A percentile compares a stretch with the other conserved stretches of the same genome.
These are phyloP conservation scores for Parascotia fuliginaria DNA, from an alignment of 2,888 invertebrate species.

Conservation along the genomic window DNA sequence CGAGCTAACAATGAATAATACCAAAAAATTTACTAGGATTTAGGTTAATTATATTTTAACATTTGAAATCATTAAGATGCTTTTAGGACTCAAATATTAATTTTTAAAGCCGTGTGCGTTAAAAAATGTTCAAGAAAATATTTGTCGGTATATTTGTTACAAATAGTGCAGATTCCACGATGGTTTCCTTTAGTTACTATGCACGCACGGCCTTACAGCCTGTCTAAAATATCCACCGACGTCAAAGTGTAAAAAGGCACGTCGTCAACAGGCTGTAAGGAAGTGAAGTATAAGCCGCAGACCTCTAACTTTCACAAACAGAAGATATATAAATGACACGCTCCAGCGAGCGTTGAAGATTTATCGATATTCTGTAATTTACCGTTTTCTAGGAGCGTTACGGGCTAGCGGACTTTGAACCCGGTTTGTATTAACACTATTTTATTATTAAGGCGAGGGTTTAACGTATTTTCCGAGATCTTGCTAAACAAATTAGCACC, in stretches of 20 bases:
- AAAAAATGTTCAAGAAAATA: no score
- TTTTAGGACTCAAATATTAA: not conserved
- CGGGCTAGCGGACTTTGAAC: slow-evolving; percentile 14
- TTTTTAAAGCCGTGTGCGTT: not conserved
- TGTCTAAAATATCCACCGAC: slow-evolving; percentile 19
- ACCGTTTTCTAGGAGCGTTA: slow-evolving; percentile 25
- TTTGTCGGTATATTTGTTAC: no score
- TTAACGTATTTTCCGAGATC: slow-evolving; percentile 14
- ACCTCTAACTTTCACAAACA: slow-evolving; percentile 24
- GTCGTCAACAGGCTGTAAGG: slow-evolving; percentile 23
- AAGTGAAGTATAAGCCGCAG: slow-evolving; percentile 11
- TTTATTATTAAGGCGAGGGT: slow-evolving; percentile 28
- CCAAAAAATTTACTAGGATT: not conserved
- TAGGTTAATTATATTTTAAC: not conserved
- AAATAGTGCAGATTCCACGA: no score
- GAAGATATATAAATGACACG: slow-evolving; percentile 31
- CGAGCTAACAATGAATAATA: slow-evolving; percentile 6
- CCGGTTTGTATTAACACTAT: slow-evolving; percentile 13
- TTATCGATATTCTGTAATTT: slow-evolving; percentile 41
- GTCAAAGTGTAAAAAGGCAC: not conserved
- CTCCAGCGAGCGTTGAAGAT: slow-evolving; percentile 38
- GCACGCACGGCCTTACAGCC: no score
- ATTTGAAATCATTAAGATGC: no score
- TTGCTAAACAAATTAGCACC: slow-evolving; percentile 25
- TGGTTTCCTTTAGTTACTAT: no score